Conservation (phyloP, 1,140 invertebrate genomes). For the Temnothorax nylanderi region DNA sequence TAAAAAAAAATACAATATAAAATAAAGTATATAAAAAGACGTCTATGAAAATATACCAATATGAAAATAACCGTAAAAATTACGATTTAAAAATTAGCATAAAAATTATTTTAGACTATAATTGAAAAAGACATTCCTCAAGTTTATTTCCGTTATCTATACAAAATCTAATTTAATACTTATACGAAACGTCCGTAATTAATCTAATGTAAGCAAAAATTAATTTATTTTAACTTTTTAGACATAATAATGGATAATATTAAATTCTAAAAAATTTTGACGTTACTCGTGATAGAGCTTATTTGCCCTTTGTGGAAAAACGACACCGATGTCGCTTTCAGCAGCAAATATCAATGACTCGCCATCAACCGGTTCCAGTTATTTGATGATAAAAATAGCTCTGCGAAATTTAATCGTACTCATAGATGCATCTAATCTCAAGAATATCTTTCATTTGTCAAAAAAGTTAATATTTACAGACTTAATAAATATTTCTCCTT, state of each 20-base stretch:
- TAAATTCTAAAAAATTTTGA: not conserved
- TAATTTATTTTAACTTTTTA: not conserved
- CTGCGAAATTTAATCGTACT: constrained; percentile 34
- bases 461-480: not conserved
- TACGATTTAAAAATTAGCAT: not conserved
- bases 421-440: not conserved
- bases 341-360: constrained; percentile 29
- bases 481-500: not conserved
- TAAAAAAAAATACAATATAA: not conserved
- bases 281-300: not conserved
- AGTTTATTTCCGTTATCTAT: not conserved
- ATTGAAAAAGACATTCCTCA: not conserved
- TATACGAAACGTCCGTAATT: not conserved
- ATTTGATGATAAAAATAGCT: constrained; percentile 33
- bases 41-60: not conserved
- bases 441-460: not conserved
- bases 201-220: not conserved
- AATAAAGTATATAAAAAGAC: not conserved
- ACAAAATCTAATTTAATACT: not conserved
- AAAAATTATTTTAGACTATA: not conserved
- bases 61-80: not conserved
- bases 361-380: constrained; percentile 41
- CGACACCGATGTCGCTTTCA: not conserved
- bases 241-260: too few relatives aligned
- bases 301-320: not conserved